These are phyloP conservation scores for Rambutsinella grinnellia DNA, from an alignment of 2,888 invertebrate genomes.

Conservation along the genomic window DNA sequence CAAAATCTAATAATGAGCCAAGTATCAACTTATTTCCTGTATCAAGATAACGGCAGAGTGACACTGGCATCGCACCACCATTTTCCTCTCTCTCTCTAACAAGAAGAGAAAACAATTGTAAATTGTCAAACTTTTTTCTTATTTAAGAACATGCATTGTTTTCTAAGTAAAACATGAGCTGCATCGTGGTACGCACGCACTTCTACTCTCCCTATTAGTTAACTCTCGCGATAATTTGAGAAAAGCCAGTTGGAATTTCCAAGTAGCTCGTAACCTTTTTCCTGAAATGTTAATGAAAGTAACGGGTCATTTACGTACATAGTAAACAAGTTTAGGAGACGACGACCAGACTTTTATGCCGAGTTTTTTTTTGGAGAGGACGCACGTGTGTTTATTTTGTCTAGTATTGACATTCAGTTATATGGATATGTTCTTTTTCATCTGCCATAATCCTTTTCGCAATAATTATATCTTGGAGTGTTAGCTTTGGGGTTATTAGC, in stretches of 20 bases:
- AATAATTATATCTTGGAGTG: too few relatives aligned
- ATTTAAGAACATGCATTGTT: slow-evolving; percentile 30
- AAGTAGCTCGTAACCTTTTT: too few relatives aligned
- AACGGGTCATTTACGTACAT: slow-evolving; percentile 60
- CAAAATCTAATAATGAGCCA: slow-evolving; percentile 2
- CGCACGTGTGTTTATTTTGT: too few relatives aligned
- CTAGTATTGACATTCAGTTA: background rate
- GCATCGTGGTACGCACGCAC: background rate
- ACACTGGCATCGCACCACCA: background rate
- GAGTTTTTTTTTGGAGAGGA: too few relatives aligned
- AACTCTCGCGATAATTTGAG: background rate
- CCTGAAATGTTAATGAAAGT: slow-evolving; percentile 60
- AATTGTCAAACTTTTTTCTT: slow-evolving; percentile 47
- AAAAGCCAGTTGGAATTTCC: background rate
- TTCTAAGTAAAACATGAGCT: background rate
- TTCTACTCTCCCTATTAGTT: background rate
- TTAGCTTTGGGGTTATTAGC: background rate
- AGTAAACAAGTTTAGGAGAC: too few relatives aligned
- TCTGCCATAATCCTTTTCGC: background rate
- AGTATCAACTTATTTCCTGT: background rate
- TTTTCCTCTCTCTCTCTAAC: background rate
- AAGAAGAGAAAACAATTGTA: slow-evolving; percentile 36
- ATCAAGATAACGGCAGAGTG: slow-evolving; percentile 1
- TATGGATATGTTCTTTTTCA: background rate
- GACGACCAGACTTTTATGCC: too few relatives aligned